Base-by-base conservation (phyloP, 2,888 invertebrate genomes). In the Caenorhabditis uteleia region DNA sequence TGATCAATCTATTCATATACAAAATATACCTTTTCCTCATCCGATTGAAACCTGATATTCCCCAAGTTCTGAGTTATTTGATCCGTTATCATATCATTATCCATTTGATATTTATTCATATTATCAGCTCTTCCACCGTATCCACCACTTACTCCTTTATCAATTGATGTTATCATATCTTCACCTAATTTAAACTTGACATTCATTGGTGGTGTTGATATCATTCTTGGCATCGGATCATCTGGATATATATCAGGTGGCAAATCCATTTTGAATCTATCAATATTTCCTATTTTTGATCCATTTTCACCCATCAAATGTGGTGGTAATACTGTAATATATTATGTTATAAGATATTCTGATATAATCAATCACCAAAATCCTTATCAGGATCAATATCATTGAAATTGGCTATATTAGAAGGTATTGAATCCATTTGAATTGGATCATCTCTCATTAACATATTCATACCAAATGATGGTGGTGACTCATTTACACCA, bases 181-280 rank as follows among this genome's bases (percentile, higher is more conserved):
- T 60, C 60, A 26, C 55, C 68, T 23, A 62, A 25, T 27, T 59
- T 50, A 26, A 58, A 51, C 20, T 49, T 50, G 26, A 59, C 53
- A 36, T 59, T 51, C 42, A 54, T 45, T 21, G 57, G 55, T 2
- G 51, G 55, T 12, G 56, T 59, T 1, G 55, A 56, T 5, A 55
- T 44, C 25, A 57, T 44, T 29, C 62, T 54, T 57, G 56, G 56
- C 43, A 60, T 60, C 20, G 64, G 64, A 51, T 69, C 68, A 23
- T 60, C 55, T 12, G 57, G 64, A 43, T 64, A 57, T 18, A 66
- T 59, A 20, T 64, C 64, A 8, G 48, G 33, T 14, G 64, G 64
- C 18, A 58, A 45, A 45, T 66, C 60, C 71, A 71, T 71, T 39
- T 56, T 34, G 21, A 56, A 71, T 47, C 62, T 36, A 27, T 68